These are phyloP conservation scores for Norana najaformis DNA, from an alignment of 2,888 invertebrate species.

Conservation along the genomic window DNA sequence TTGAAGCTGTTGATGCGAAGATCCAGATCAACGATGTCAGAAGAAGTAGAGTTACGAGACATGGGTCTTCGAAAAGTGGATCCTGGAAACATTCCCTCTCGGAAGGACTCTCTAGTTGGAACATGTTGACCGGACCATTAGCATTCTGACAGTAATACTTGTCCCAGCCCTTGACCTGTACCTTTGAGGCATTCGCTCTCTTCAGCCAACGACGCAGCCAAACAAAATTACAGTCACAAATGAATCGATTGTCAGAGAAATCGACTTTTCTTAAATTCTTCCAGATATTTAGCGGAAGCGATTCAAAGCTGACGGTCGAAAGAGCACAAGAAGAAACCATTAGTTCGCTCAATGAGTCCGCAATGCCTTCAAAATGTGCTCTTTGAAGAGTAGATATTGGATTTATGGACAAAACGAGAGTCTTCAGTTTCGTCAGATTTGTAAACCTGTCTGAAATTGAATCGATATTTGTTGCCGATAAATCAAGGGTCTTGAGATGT, in stretches of 20 bases:
- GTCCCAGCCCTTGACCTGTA: neutral
- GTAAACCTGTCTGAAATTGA: neutral
- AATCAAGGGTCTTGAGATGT: neutral
- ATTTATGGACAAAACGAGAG: neutral
- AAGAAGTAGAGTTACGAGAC: neutral
- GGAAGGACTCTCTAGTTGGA: neutral
- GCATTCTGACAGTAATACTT: neutral
- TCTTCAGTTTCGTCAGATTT: neutral
- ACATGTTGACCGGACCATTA: neutral
- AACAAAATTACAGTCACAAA: slow-evolving; percentile 68
- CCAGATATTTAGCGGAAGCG: neutral
- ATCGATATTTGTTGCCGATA: neutral
- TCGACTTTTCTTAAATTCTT: slow-evolving; percentile 60
- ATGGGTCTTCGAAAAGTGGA: neutral
- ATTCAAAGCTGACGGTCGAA: neutral
- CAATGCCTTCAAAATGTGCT: neutral
- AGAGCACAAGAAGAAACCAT: neutral
- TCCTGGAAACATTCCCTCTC: neutral
- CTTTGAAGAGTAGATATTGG: neutral
- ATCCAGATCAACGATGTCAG: slow-evolving; percentile 33
- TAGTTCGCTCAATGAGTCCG: neutral
- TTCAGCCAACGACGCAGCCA: slow-evolving; percentile 44
- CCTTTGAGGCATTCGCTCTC: neutral
- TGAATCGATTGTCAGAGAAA: slow-evolving; percentile 68
- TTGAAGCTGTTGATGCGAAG: slow-evolving; percentile 34